Conservation (phyloP, 2,888 invertebrate species). For the Linyphia triangularis region DNA sequence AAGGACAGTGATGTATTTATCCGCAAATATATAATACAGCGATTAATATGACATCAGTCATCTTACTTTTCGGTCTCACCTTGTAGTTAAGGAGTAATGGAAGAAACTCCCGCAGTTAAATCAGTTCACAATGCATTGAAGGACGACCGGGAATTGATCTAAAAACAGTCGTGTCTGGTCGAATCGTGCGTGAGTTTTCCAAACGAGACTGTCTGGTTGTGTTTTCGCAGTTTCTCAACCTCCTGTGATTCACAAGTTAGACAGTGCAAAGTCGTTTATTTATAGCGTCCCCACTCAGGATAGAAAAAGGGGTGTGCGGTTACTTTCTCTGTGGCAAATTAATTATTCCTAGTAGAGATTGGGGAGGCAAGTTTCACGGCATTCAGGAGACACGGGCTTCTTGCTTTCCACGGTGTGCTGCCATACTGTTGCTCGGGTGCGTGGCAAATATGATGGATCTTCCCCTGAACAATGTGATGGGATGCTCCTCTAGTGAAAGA, state of each 20-base stretch:
- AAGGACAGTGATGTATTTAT: too few species aligned
- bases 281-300: conserved; percentile 7
- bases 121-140: too few species aligned
- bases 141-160: too few species aligned
- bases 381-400: background rate
- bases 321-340: conserved; percentile 24
- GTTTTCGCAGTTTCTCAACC: conserved; percentile 13
- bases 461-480: too few species aligned
- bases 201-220: background rate
- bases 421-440: too few species aligned
- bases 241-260: background rate
- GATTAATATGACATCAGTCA: too few species aligned
- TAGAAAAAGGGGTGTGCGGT: conserved; percentile 9
- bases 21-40: too few species aligned
- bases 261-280: conserved; percentile 8
- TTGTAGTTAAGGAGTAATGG: too few species aligned
- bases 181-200: background rate
- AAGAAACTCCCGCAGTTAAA: too few species aligned
- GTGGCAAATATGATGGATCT: too few species aligned
- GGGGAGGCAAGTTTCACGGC: background rate
- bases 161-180: too few species aligned
- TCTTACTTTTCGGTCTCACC: too few species aligned
- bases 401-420: background rate
- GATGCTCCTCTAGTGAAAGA: background rate
- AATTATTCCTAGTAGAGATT: conserved; percentile 31